These are phyloP conservation scores for Anas georgica DNA, from an alignment of 2,797 vertebrate species.

Conservation along the genomic window DNA sequence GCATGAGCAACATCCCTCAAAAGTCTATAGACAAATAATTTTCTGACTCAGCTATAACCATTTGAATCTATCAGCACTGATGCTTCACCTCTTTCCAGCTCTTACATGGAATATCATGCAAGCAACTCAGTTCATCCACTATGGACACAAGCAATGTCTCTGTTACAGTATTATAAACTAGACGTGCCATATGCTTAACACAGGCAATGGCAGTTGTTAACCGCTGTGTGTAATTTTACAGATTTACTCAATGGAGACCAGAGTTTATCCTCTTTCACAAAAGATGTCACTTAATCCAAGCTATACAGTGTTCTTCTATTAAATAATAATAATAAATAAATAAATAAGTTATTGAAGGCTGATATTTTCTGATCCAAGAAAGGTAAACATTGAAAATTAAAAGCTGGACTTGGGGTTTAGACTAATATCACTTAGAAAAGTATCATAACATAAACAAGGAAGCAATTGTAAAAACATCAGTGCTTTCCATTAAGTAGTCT, in stretches of 20 bases:
- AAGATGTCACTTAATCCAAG: neutral
- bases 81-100: neutral
- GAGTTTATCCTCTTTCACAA: neutral
- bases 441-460: too few species aligned
- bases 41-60: neutral
- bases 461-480: too few species aligned
- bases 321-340: neutral
- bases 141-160: neutral
- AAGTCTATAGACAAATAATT: neutral
- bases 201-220: neutral
- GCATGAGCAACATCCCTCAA: rapidly evolving
- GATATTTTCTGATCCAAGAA: neutral
- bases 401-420: neutral
- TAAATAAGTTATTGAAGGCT: neutral
- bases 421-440: too few species aligned
- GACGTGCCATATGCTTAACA: neutral
- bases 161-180: neutral
- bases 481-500: neutral
- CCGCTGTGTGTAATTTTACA: neutral
- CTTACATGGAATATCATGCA: neutral
- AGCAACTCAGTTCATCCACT: neutral
- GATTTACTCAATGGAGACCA: neutral
- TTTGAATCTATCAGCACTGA: neutral
- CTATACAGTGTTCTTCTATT: neutral
- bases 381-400: neutral